A percentile compares a stretch with the other conserved stretches of the same genome.
phyloP scores from a whole-genome alignment of 2,113 vertebrate genomes.

The Colinus virginianus region DNA sequence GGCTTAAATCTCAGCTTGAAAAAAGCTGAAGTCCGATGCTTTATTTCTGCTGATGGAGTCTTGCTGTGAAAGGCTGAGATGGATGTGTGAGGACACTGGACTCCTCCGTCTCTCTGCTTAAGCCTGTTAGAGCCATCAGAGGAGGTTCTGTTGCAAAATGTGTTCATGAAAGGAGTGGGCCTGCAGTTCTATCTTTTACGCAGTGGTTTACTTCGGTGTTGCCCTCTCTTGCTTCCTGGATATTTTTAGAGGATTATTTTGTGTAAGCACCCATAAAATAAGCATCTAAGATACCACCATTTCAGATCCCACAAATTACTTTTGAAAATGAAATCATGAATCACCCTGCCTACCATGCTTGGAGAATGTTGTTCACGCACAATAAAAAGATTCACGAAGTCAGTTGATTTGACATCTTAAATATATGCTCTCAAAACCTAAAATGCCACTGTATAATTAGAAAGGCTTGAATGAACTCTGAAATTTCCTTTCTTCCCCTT shows the following conservation, averaged over 20 bases:
- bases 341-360: conserved; percentile 16
- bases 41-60: not conserved
- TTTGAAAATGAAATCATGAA: conserved; percentile 26
- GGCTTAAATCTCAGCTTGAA: not conserved
- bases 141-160: not conserved
- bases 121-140: accelerated
- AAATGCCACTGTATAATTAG: conserved; percentile 33
- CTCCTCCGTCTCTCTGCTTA: not conserved
- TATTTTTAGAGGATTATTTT: conserved; percentile 10
- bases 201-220: not conserved
- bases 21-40: not conserved
- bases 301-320: not conserved
- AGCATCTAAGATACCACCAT: not conserved
- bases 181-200: not conserved
- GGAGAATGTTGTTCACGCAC: conserved; percentile 17
- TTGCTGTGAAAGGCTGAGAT: not conserved
- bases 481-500: not conserved
- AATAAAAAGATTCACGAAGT: not conserved
- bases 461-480: conserved; percentile 1
- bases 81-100: accelerated
- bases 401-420: conserved; percentile 42
- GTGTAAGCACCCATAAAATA: not conserved
- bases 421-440: not conserved
- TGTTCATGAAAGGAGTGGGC: not conserved
- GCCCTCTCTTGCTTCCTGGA: not conserved